Base-by-base conservation (phyloP, 1,140 invertebrate species). In the Potamilus streckersoni region DNA sequence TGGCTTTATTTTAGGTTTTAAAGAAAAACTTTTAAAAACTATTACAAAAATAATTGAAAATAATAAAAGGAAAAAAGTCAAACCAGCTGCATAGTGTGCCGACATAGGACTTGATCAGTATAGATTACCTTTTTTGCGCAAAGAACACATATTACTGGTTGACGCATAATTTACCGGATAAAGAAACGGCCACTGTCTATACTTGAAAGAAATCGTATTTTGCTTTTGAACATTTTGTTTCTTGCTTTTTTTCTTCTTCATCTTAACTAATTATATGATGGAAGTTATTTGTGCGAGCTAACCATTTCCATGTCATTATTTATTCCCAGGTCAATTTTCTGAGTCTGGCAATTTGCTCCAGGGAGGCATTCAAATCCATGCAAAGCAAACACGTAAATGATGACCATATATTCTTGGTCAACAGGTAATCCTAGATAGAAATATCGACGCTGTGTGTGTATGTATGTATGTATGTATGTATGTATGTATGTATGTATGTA, bases 371-470 rank as follows among this genome's bases (percentile, higher is more conserved):
- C 17, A 91, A 91, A 16, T 92, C 92, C 0, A 95, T 96, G 94
- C 91, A 85, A 57, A 91, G 92, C 75, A 89, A 92, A 2, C 90
- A 90, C 0, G 90, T 93, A 8, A 88, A 92, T 73, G 90, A 92
- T 84, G 94, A 93, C 1, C 93, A 94, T 79, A 93, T 95, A 55
- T 90, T 95, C 19, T 92, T 94, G 74, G 91, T 95, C 8, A 94
- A 93, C 75, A 78, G 75, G 75, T 83, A 58, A n/a, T 2, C 6
- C 31, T 38, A 38, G 31, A 38, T 38, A 38, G 6, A 38, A 38
- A 38, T 38, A 38, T 38, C 31, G 31, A 38, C 31, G 31, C 31
- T 38, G 6, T 38, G 31, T 6, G 6, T 38, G 31, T 6, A 38
- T 38, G 31, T 6, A 38, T 38, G 31, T 6, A 38, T 38, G 31